phyloP scores from a whole-genome alignment of 2,113 vertebrate genomes.

The Amphilophus citrinellus region DNA sequence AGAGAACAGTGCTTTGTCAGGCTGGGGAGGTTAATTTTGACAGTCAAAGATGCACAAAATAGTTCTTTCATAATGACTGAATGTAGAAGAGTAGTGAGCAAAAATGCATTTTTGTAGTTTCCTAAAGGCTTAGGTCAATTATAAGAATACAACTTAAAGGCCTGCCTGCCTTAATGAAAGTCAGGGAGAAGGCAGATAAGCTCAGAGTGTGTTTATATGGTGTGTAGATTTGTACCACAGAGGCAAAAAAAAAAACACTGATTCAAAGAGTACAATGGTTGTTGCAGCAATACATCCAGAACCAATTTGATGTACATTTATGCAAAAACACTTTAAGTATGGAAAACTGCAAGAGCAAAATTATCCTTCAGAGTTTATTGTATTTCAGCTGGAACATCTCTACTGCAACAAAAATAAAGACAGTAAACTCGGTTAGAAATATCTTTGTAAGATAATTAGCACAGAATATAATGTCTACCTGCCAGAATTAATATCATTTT shows the following conservation, averaged over 20 bases:
- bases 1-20: constrained; percentile 12
- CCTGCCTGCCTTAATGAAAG: constrained; percentile 1
- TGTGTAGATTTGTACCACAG: not conserved
- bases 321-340: not conserved
- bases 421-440: not conserved
- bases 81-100: not conserved
- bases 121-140: not conserved
- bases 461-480: not conserved
- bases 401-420: not conserved
- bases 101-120: not conserved
- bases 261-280: constrained; percentile 1
- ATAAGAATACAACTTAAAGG: not conserved
- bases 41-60: constrained; percentile 10
- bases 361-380: not conserved
- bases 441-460: not conserved
- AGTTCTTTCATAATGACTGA: not conserved
- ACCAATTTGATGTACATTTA: not conserved
- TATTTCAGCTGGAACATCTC: not conserved
- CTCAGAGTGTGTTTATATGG: not conserved
- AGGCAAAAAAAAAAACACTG: not conserved
- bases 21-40: constrained; percentile 48
- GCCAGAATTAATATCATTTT: not conserved
- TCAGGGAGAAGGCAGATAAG: not conserved
- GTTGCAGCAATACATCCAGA: not conserved
- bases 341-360: not conserved